Evolutionary conservation across 1,140 invertebrate species (phyloP), one percentile per base, ranked within the genome.

Genomic region (Thrips palmi): DNA sequence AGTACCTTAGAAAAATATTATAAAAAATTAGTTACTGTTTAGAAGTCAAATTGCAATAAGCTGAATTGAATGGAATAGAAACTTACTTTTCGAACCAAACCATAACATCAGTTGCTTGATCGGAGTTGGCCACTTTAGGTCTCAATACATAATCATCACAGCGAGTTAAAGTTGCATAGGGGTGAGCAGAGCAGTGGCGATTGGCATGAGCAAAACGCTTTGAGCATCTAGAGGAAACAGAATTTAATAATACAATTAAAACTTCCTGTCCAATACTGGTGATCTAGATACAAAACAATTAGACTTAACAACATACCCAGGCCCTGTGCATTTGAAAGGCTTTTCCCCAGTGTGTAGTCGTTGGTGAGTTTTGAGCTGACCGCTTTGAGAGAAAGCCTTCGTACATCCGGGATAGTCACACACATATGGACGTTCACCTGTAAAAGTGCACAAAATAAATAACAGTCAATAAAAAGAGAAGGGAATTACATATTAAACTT

Each of bases 171-270:
- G 62, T 59, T 11, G 62, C 60, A 37, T 67, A 63, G 0, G 71
- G 69, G 61, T 76, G 70, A 45, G 70, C 62, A 2, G 71, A 63
- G 47, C 79, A 85, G 45, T 79, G 77, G 19, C 79, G 54, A 50
- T 85, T 84, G 0, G 79, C 77, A 57, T 85, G 79, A n/a, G 79
- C 81, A 49, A 83, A 85, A 39, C 75, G 57, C 55, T 67, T 75
- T 21, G 58, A 38, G 47, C 68, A 70, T 33, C 64, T 65, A 56
- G 27, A 43, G 38, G 24, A 41, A 35, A 22, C 33, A 37, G 20
- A 18, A 29, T 45, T 27, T 17, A 42, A 15, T 15, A 41, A 40
- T 14, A 22, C 4, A 37, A 45, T 37, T 33, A 32, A 20, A 36
- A 20, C 5, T 35, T 12, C n/a, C 28, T 10, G 6, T 5, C 6